Percentiles rank a stretch among this genome's conserved stretches.
phyloP scores from a whole-genome alignment of 2,888 invertebrate genomes.

The Nephrotoma appendiculata region DNA sequence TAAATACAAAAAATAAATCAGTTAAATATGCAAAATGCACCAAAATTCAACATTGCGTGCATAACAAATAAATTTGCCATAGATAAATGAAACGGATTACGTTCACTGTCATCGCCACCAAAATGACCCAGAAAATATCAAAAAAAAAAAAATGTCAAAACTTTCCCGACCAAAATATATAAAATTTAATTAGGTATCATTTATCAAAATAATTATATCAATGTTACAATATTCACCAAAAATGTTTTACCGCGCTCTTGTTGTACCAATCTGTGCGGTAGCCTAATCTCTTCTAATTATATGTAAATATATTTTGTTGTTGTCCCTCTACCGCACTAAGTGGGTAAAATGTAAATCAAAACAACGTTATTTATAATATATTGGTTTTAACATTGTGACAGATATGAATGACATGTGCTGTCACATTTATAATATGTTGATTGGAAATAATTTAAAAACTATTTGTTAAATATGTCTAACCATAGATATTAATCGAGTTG shows the following conservation, averaged over 20 bases:
- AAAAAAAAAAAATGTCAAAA: not conserved
- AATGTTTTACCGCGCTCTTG: not conserved
- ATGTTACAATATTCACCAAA: not conserved
- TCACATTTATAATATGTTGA: not conserved
- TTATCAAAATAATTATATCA: not conserved
- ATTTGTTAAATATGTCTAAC: not conserved
- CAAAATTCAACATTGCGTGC: not conserved
- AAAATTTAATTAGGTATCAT: not conserved
- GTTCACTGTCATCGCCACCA: not conserved
- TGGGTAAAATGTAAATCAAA: not conserved
- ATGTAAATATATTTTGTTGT: not conserved
- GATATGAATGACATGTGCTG: not conserved
- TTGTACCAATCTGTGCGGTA: not conserved
- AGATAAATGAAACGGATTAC: not conserved
- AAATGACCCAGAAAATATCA: not conserved
- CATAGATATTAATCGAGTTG: not conserved
- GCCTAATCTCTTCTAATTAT: not conserved
- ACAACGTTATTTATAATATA: not conserved
- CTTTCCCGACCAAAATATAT: not conserved
- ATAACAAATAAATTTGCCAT: not conserved
- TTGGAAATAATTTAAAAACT: not conserved
- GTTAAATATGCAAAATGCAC: not conserved
- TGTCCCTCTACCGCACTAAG: not conserved
- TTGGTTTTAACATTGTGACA: not conserved
- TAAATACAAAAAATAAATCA: not conserved